A percentile compares a stretch with the other conserved stretches of the same genome.
These are phyloP conservation scores for Dolomedes plantarius DNA, from an alignment of 2,888 invertebrate genomes.

Conservation along the genomic window DNA sequence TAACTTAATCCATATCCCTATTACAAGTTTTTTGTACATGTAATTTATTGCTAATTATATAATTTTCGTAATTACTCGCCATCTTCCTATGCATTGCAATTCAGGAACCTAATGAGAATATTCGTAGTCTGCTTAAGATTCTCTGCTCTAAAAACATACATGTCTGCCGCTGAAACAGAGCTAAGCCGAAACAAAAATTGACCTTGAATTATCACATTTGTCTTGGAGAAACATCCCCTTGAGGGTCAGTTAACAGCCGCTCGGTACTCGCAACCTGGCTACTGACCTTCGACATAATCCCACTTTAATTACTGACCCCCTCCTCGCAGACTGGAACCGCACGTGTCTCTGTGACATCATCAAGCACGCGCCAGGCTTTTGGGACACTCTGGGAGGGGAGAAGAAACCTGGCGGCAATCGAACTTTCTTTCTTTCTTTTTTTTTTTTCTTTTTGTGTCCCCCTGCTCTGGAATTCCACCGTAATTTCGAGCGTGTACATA, in stretches of 20 bases:
- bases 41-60: too few species aligned
- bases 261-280: not conserved
- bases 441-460: not conserved
- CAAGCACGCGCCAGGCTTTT: not conserved
- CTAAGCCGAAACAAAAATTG: not conserved
- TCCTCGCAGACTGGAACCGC: not conserved
- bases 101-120: not conserved
- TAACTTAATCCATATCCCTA: too few species aligned
- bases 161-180: not conserved
- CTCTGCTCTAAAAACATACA: not conserved
- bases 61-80: too few species aligned
- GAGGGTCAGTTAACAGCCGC: not conserved
- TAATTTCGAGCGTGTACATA: not conserved
- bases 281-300: slow-evolving; percentile 13
- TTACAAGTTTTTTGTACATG: too few species aligned
- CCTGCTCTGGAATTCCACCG: not conserved
- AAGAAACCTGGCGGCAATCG: not conserved
- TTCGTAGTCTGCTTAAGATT: not conserved
- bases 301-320: not conserved
- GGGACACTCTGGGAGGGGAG: not conserved
- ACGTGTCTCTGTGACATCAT: slow-evolving; percentile 1
- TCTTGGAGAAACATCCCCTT: not conserved
- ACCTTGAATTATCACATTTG: slow-evolving; percentile 13
- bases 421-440: not conserved
- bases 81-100: too few species aligned